Base-by-base conservation (phyloP, 2,797 vertebrate species). In the Poecilia gillii region DNA sequence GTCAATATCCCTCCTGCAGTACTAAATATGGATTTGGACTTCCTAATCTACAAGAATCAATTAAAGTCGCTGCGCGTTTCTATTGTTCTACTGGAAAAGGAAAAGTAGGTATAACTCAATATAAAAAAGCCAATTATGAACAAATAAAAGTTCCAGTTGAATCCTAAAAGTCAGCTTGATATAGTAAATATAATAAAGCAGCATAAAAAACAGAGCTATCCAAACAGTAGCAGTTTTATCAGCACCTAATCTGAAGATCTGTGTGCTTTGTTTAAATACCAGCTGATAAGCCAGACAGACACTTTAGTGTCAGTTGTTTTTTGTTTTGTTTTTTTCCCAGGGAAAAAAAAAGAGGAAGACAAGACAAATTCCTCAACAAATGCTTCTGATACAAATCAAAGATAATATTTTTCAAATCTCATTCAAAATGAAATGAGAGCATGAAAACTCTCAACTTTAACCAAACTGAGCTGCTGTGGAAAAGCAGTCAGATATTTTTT, bases 11-110 rank as follows among this genome's bases (percentile, higher is more conserved):
- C 77, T 79, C 77, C 72, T 62, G 47, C 72, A 46, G 71, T n/a
- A 80, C 83, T 86, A 86, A 92, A 87, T 89, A 91, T 88, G 78
- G 89, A 88, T 82, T 76, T 71, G 68, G 45, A 74, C 76, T 87
- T 77, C 55, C 81, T 85, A 76, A 90, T 87, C 68, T 36, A 72
- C 82, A 86, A 78, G 64, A 77, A 87, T 88, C 81, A 2, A 81
- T 80, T 88, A 81, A n/a, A 70, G 18, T 39, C n/a, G n/a, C 49
- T 57, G 73, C 49, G 75, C 18, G 72, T 76, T 85, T 83, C 28
- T 76, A 45, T 79, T 33, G 11, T 72, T 76, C 12, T 55, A 20
- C 41, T 57, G 12, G 13, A 74, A 53, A 28, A 78, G 18, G 73
- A 76, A 53, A 47, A 47, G 16, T 36, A 76, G 16, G 45, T 75